These are phyloP conservation scores for Choristoneura rosaceana DNA, from an alignment of 2,888 invertebrate species.

Conservation along the genomic window DNA sequence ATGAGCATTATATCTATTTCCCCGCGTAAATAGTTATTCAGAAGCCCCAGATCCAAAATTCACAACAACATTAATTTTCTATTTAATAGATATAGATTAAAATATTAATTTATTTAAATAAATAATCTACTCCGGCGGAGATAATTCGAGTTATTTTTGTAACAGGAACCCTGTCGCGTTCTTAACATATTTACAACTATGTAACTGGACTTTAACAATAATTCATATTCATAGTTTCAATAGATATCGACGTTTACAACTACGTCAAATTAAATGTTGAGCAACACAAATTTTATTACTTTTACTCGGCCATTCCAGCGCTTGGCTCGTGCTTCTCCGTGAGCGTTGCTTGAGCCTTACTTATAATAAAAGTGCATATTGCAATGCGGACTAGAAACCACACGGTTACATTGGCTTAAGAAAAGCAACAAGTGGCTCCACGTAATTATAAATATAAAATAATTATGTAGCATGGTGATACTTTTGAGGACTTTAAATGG, in stretches of 20 bases:
- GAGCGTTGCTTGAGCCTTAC: background rate
- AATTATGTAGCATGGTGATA: too few species aligned
- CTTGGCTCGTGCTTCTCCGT: background rate
- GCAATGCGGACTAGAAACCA: too few species aligned
- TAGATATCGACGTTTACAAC: constrained; percentile 42
- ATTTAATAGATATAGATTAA: constrained; percentile 38
- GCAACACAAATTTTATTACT: background rate
- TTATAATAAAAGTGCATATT: background rate
- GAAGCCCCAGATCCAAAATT: constrained; percentile 14
- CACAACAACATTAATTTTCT: constrained; percentile 34
- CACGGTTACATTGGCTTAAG: background rate
- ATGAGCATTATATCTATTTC: constrained; percentile 2
- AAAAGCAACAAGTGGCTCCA: too few species aligned
- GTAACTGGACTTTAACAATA: constrained; percentile 42
- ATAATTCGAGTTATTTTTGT: constrained; percentile 20
- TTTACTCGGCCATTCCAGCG: background rate
- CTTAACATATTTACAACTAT: constrained; percentile 35
- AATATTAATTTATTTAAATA: constrained; percentile 27
- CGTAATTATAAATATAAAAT: too few species aligned
- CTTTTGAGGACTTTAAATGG: too few species aligned
- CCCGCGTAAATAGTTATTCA: constrained; percentile 8
- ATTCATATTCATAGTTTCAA: constrained; percentile 44
- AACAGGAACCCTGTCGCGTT: constrained; percentile 40
- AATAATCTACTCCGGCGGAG: constrained; percentile 5
- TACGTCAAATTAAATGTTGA: constrained; percentile 22